Evolutionary conservation across 2,888 invertebrate species (phyloP).

Genomic region (Stenodera caucasica): DNA sequence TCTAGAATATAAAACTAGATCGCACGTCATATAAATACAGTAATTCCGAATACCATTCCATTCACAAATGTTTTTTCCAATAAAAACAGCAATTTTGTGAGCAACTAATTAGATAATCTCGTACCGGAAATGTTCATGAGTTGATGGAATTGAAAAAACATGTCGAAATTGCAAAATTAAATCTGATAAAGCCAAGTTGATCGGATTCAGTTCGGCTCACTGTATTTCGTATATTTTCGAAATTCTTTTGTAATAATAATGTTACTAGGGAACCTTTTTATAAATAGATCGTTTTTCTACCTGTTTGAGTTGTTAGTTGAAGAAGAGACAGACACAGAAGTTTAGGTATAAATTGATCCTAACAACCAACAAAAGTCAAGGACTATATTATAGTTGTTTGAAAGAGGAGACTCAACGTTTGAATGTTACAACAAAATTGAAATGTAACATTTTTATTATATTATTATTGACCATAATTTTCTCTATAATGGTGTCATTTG

Average conservation of each 20-base stretch:
- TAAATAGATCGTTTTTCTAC: not conserved
- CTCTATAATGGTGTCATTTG: too few species aligned
- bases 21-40: conserved; percentile 1
- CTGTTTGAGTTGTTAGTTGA: not conserved
- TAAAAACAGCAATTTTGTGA: not conserved
- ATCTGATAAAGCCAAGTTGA: too few species aligned
- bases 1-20: conserved; percentile 7
- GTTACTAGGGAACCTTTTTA: not conserved
- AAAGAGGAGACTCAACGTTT: not conserved
- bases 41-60: not conserved
- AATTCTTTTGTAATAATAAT: not conserved
- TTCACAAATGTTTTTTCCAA: not conserved
- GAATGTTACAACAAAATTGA: too few species aligned
- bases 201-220: too few species aligned
- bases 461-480: too few species aligned
- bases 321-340: conserved; percentile 11
- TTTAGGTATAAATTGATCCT: conserved; percentile 9
- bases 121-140: not conserved
- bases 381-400: conserved; percentile 4
- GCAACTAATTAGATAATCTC: too few species aligned
- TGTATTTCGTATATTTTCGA: too few species aligned
- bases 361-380: conserved; percentile 25
- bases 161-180: too few species aligned
- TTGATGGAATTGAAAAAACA: not conserved
- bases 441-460: too few species aligned